A percentile compares a stretch with the other conserved stretches of the same genome.
Conservation (phyloP, 2,888 invertebrate genomes). For the Quadriops clusia region DNA sequence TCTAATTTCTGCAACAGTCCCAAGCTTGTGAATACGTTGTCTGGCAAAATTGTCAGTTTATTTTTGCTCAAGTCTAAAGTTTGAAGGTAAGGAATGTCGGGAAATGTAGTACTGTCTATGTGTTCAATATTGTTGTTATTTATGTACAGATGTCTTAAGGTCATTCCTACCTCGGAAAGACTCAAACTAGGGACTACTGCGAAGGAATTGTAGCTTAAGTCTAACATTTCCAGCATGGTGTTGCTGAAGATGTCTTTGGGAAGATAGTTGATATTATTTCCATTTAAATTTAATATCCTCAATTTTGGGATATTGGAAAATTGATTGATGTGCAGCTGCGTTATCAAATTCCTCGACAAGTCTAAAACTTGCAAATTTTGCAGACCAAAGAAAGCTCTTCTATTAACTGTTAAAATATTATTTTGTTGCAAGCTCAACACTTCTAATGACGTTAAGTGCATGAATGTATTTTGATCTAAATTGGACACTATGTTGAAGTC, state of each 20-base stretch:
- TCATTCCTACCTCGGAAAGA: slow-evolving; percentile 66
- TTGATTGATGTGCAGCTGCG: slow-evolving; percentile 66
- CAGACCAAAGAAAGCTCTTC: slow-evolving; percentile 66
- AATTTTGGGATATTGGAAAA: slow-evolving; percentile 66
- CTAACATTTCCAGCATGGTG: slow-evolving; percentile 67
- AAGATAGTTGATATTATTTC: slow-evolving; percentile 60
- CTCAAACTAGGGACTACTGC: slow-evolving; percentile 69
- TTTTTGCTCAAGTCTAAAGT: slow-evolving; percentile 69
- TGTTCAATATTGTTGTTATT: slow-evolving; percentile 73
- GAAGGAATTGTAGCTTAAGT: slow-evolving; percentile 67
- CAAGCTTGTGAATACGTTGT: slow-evolving; percentile 77
- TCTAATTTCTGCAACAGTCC: slow-evolving; percentile 68
- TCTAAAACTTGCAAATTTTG: slow-evolving; percentile 67
- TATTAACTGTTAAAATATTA: slow-evolving; percentile 56
- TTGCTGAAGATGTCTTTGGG: slow-evolving; percentile 70
- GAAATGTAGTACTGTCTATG: slow-evolving; percentile 77
- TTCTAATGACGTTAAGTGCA: slow-evolving; percentile 57
- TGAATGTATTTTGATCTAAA: slow-evolving; percentile 64
- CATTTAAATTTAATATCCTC: slow-evolving; percentile 58
- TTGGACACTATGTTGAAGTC: slow-evolving; percentile 61
- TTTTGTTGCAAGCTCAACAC: slow-evolving; percentile 64
- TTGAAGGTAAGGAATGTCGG: slow-evolving; percentile 67
- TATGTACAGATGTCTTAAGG: slow-evolving; percentile 65
- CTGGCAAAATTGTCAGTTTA: slow-evolving; percentile 71
- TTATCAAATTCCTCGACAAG: slow-evolving; percentile 62